A percentile compares a stretch with the other conserved stretches of the same genome.
Evolutionary conservation across 2,113 vertebrate species (phyloP).

Genomic region (Sylvilagus bachmani): DNA sequence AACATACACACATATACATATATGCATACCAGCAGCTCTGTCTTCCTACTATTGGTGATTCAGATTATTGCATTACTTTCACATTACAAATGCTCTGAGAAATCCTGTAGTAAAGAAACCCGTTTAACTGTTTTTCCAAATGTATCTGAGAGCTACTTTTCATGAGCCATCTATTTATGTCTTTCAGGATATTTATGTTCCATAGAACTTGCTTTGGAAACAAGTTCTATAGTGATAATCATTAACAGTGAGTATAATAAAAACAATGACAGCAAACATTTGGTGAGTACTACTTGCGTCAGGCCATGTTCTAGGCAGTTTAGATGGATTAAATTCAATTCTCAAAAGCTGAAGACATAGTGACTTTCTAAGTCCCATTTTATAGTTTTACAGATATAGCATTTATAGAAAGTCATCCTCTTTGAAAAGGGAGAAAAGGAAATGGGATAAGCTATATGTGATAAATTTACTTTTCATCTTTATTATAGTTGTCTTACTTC

Average conservation of each 20-base stretch:
- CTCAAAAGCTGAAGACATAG: slow-evolving; percentile 6
- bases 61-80: not conserved
- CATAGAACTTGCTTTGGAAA: not conserved
- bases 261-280: not conserved
- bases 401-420: slow-evolving; percentile 1
- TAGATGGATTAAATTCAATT: not conserved
- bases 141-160: not conserved
- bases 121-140: not conserved
- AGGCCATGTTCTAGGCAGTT: not conserved
- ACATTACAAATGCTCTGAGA: not conserved
- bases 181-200: not conserved
- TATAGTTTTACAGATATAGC: not conserved
- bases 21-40: not conserved
- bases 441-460: slow-evolving; percentile 13
- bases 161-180: not conserved
- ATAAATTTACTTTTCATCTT: slow-evolving; percentile 5
- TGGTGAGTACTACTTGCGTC: not conserved
- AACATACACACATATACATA: not conserved
- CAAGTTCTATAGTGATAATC: not conserved
- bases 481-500: slow-evolving; percentile 33
- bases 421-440: slow-evolving; percentile 50
- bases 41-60: not conserved
- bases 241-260: not conserved
- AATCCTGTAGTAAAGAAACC: not conserved
- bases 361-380: slow-evolving; percentile 32